A percentile compares a stretch with the other conserved stretches of the same genome.
phyloP scores from a whole-genome alignment of 2,888 invertebrate genomes.

The Platycheirus rosarum region DNA sequence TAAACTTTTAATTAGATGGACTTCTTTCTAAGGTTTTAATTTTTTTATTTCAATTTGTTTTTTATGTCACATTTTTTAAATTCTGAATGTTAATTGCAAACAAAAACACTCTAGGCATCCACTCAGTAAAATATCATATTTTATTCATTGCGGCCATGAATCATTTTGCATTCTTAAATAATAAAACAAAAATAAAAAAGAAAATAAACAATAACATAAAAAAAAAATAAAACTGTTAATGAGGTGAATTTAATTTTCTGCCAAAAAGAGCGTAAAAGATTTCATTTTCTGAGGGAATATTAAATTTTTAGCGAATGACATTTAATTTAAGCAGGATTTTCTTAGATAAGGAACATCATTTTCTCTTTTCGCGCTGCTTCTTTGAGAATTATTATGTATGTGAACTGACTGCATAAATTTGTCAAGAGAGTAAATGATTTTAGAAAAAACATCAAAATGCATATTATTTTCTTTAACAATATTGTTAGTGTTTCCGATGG shows the following conservation, averaged over 20 bases:
- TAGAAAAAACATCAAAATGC: slow-evolving; percentile 1
- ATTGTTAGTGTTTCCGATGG: slow-evolving; percentile 21
- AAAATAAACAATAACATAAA: slow-evolving; percentile 28
- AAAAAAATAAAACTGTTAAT: slow-evolving; percentile 44
- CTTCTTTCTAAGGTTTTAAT: slow-evolving; percentile 3
- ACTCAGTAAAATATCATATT: slow-evolving; percentile 43
- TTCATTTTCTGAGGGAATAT: slow-evolving; percentile 37
- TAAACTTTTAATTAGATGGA: slow-evolving; percentile 65
- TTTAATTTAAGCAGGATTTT: slow-evolving; percentile 13
- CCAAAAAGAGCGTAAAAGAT: slow-evolving; percentile 50
- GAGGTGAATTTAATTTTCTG: slow-evolving; percentile 64
- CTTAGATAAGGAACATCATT: not conserved
- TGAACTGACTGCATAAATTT: slow-evolving; percentile 12
- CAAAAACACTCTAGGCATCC: not conserved
- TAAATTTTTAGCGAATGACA: slow-evolving; percentile 20
- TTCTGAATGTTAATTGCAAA: slow-evolving; percentile 51
- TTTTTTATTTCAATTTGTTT: not conserved
- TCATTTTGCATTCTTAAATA: slow-evolving; percentile 62
- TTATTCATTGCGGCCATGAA: slow-evolving; percentile 60
- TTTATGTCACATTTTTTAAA: slow-evolving; percentile 8
- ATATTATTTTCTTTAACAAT: slow-evolving; percentile 16
- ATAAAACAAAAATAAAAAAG: slow-evolving; percentile 10
- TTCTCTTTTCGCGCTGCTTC: not conserved
- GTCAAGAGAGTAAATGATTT: slow-evolving; percentile 23
- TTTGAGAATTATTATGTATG: slow-evolving; percentile 20